Evolutionary conservation across 2,888 invertebrate genomes (phyloP).

Genomic region (Plemyria rubiginata): DNA sequence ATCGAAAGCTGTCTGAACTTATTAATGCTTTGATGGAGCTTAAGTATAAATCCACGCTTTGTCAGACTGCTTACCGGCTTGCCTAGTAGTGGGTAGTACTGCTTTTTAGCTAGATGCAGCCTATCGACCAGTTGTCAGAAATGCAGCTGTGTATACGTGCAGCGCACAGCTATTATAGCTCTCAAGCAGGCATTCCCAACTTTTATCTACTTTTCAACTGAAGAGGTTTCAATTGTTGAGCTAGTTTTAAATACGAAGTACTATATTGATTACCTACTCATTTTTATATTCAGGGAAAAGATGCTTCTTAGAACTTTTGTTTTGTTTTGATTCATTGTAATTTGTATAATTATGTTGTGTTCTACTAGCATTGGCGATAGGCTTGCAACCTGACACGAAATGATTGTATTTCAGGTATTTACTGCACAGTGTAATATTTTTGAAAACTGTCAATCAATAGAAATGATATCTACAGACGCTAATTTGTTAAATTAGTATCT

Average conservation of each 20-base stretch:
- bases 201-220: conserved; percentile 17
- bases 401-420: too few relatives aligned
- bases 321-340: too few relatives aligned
- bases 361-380: too few relatives aligned
- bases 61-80: background rate
- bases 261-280: too few relatives aligned
- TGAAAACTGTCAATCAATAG: too few relatives aligned
- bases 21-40: background rate
- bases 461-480: too few relatives aligned
- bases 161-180: conserved; percentile 29
- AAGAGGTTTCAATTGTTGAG: conserved; percentile 12
- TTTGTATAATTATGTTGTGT: too few relatives aligned
- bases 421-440: too few relatives aligned
- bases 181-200: conserved; percentile 19
- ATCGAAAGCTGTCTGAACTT: background rate
- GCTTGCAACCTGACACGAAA: too few relatives aligned
- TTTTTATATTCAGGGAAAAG: too few relatives aligned
- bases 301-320: too few relatives aligned
- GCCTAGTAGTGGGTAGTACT: background rate
- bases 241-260: background rate
- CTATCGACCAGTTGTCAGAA: conserved; percentile 44
- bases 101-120: conserved; percentile 5
- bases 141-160: conserved; percentile 36
- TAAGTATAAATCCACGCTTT: background rate
- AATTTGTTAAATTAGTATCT: too few relatives aligned